phyloP scores from a whole-genome alignment of 2,113 vertebrate genomes.

The Boulengeromyrus knoepffleri region DNA sequence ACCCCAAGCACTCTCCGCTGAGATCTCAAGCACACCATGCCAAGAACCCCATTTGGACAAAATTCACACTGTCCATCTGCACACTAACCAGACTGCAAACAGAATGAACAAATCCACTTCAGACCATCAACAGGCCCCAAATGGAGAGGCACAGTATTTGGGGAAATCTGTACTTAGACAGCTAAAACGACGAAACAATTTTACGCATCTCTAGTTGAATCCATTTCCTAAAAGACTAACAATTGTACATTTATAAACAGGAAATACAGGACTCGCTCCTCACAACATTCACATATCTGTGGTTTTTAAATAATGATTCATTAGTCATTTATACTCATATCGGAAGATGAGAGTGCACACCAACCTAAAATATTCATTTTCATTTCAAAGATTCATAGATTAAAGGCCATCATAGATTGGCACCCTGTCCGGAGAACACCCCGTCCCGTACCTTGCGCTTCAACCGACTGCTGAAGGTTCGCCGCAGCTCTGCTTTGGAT shows the following conservation, averaged over 20 bases:
- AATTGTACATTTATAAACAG: not conserved
- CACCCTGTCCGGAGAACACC: not conserved
- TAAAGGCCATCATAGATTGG: not conserved
- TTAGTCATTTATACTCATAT: not conserved
- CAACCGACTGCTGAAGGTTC: not conserved
- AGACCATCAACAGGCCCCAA: not conserved
- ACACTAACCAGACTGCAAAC: not conserved
- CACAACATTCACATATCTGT: not conserved
- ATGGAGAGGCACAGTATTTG: not conserved
- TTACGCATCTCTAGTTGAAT: not conserved
- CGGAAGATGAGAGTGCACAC: not conserved
- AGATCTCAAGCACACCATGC: not conserved
- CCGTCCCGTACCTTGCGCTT: not conserved
- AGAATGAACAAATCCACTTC: not conserved
- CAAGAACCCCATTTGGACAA: not conserved
- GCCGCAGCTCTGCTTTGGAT: not conserved
- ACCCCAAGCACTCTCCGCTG: not conserved
- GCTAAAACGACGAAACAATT: not conserved
- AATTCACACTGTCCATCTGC: not conserved
- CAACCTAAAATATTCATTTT: not conserved
- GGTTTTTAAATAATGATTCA: not conserved
- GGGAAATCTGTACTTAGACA: not conserved
- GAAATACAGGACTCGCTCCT: not conserved
- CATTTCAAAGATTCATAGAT: not conserved
- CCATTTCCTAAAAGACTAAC: not conserved